Conservation (phyloP, 53 echinoderm and acorn worm genomes). For the Paracentrotus lividus region DNA sequence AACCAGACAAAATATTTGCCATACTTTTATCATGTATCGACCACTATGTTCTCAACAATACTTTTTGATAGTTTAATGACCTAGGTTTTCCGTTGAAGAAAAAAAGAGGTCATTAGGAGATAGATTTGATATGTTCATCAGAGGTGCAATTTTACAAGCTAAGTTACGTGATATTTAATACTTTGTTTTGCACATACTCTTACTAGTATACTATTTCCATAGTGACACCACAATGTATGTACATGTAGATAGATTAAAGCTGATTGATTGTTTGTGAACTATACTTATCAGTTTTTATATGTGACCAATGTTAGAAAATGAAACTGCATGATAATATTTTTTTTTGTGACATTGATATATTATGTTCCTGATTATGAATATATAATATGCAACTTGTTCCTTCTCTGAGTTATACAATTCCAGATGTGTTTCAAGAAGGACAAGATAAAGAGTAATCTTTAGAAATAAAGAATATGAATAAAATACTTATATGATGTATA, state of each 20-base stretch:
- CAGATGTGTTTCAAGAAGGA: neutral
- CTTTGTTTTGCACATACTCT: neutral
- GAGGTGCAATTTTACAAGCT: neutral
- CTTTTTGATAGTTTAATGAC: too few relatives aligned
- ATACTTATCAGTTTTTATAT: slow-evolving; percentile 9
- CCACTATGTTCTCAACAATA: neutral
- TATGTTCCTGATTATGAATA: neutral
- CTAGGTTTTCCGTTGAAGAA: neutral
- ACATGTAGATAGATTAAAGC: neutral
- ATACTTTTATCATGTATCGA: neutral
- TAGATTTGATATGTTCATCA: neutral
- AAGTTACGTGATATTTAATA: slow-evolving; percentile 2
- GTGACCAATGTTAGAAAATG: slow-evolving; percentile 8
- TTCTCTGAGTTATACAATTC: slow-evolving; percentile 25
- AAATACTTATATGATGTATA: too few relatives aligned
- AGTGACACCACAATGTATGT: slow-evolving; percentile 6
- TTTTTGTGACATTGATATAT: slow-evolving; percentile 3
- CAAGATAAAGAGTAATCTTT: neutral
- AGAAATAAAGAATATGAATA: slow-evolving; percentile 25
- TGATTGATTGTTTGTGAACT: neutral
- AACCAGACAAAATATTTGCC: too few relatives aligned
- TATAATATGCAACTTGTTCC: slow-evolving; percentile 31
- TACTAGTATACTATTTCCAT: neutral
- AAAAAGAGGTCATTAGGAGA: neutral
- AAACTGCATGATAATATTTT: neutral